Percentiles rank a stretch among this genome's conserved stretches.
Conservation (phyloP, 1,140 invertebrate species). For the Platorchestia sp. region DNA sequence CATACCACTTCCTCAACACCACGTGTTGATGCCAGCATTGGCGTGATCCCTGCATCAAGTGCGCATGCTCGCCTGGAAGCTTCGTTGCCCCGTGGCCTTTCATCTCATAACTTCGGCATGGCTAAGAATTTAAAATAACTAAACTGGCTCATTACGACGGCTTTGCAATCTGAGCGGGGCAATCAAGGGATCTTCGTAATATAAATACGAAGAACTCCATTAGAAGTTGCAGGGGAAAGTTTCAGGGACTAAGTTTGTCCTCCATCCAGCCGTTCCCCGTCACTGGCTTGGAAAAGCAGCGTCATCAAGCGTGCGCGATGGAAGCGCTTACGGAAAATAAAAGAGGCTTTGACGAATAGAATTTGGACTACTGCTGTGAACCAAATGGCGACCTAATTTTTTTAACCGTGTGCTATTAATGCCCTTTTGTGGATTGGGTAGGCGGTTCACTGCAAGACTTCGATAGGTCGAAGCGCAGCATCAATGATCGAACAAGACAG, state of each 20-base stretch:
- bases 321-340: not conserved
- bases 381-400: too few relatives aligned
- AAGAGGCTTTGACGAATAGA: not conserved
- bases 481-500: not conserved
- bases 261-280: not conserved
- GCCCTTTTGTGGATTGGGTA: too few relatives aligned
- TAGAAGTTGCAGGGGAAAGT: not conserved
- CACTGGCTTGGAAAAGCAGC: not conserved
- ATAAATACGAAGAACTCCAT: conserved; percentile 9
- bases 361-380: not conserved
- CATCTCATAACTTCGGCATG: not conserved
- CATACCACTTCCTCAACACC: not conserved
- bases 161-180: not conserved
- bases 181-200: not conserved
- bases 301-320: not conserved
- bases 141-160: conserved; percentile 6
- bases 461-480: too few relatives aligned
- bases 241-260: not conserved
- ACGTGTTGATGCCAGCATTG: too few relatives aligned
- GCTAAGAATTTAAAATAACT: not conserved
- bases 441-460: too few relatives aligned
- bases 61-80: not conserved
- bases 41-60: too few relatives aligned
- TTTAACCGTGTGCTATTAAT: too few relatives aligned
- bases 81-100: not conserved